Evolutionary conservation across 2,888 invertebrate species (phyloP), one percentile per base, ranked within the genome.

Genomic region (Melipona bicolor): DNA sequence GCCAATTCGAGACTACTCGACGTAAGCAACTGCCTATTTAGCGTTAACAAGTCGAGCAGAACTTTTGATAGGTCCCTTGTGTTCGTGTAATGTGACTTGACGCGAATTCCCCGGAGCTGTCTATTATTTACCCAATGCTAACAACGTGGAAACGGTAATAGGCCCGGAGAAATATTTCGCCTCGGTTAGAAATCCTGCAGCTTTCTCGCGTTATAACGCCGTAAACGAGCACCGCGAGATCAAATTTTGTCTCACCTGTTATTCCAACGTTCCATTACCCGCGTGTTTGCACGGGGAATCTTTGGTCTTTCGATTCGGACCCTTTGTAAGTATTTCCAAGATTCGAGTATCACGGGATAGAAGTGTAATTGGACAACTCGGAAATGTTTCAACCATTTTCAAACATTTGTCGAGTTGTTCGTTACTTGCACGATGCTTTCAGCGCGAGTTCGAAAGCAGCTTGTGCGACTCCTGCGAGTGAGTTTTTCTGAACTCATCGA

Each of bases 61-160:
- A 81, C 21, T 50, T 27, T 24, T 27, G 61, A 19, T 19, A 43
- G 50, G 62, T 70, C 43, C 65, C 36, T 36, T 21, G 21, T 4
- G 32, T 76, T 70, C 50, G 56, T 69, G 62, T 64, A 67, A 75
- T 61, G 50, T 17, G 52, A 65, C 61, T 77, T 21, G 68, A 73
- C 49, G 59, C 32, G n/a, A 64, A 65, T 65, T 74, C 71, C 56
- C 62, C 6, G 2, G 6, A 32, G 82, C 59, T 32, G 27, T 32
- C 49, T 70, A 77, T 82, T 84, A 82, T 81, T 82, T 56, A 56
- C 68, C 13, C 49, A 15, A 11, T n/a, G 24, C 61, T 65, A 74
- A 83, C 71, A 65, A 78, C 15, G 56, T 27, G 21, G 11, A 68
- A 49, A 32, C 32, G 50, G 21, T 50, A 52, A 65, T 54, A 24